Evolutionary conservation across 2,797 vertebrate genomes (phyloP).

Genomic region (Alectoris magna): DNA sequence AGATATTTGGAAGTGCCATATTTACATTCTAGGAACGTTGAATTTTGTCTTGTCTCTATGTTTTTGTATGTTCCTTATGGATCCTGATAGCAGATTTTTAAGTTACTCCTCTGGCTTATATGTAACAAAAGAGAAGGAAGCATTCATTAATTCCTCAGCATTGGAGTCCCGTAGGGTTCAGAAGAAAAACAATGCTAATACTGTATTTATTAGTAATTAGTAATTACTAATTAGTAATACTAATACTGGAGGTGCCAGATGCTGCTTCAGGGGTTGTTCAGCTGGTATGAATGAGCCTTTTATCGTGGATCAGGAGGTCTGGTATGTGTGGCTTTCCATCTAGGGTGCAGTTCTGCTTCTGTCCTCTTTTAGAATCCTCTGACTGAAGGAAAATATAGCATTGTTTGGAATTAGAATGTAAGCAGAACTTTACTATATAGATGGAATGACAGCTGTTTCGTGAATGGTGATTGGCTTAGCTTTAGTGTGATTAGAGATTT

Average conservation of each 20-base stretch:
- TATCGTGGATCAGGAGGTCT: background rate
- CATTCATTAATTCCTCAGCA: background rate
- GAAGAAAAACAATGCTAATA: background rate
- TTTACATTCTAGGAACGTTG: background rate
- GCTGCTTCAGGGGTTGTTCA: background rate
- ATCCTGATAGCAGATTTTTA: background rate
- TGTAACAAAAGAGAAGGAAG: background rate
- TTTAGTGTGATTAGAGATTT: background rate
- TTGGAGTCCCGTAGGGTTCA: background rate
- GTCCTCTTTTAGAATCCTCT: background rate
- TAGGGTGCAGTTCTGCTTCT: background rate
- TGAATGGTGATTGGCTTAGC: background rate
- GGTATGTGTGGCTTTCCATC: background rate
- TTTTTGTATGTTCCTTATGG: background rate
- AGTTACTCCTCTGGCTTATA: background rate
- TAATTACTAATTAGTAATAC: too few species aligned
- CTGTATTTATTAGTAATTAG: background rate
- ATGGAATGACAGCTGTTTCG: background rate
- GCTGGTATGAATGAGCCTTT: background rate
- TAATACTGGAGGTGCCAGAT: background rate
- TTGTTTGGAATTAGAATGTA: background rate
- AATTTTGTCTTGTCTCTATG: background rate
- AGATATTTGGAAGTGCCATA: background rate
- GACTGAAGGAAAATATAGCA: fast-evolving
- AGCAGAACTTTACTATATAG: background rate